Conservation (phyloP, 2,888 invertebrate genomes). For the Campoplex nolae region DNA sequence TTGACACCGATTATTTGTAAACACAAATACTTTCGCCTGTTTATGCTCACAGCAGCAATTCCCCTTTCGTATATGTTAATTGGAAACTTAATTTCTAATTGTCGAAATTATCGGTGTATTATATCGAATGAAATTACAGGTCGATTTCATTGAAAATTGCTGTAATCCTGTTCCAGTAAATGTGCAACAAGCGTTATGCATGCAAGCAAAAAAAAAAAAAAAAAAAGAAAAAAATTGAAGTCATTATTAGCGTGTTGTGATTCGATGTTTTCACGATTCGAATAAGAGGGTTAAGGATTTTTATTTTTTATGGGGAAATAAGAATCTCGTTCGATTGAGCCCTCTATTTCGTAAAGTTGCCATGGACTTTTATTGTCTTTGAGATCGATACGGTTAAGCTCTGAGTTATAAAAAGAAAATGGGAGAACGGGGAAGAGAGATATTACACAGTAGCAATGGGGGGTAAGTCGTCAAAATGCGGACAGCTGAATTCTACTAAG, state of each 20-base stretch:
- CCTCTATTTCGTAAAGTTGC: neutral
- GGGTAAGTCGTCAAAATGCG: slow-evolving; percentile 40
- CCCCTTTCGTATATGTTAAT: slow-evolving; percentile 2
- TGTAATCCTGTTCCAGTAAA: neutral
- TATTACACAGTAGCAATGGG: neutral
- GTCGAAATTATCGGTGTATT: neutral
- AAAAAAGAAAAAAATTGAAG: too few species aligned
- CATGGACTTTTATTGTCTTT: neutral
- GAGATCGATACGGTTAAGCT: neutral
- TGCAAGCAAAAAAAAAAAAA: too few species aligned
- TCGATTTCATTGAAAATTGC: neutral
- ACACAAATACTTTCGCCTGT: neutral
- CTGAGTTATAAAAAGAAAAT: neutral
- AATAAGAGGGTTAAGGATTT: neutral
- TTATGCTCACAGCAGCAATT: neutral
- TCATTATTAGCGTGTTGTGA: neutral
- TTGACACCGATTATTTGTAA: neutral
- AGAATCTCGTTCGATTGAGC: neutral
- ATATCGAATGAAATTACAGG: neutral
- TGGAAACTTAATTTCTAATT: slow-evolving; percentile 2
- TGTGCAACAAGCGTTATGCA: too few species aligned
- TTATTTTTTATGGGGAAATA: neutral
- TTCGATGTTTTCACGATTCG: neutral
- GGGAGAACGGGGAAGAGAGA: neutral
- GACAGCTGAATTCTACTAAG: slow-evolving; percentile 54